Conservation (phyloP, 2,113 vertebrate species). For the Plectropomus leopardus region DNA sequence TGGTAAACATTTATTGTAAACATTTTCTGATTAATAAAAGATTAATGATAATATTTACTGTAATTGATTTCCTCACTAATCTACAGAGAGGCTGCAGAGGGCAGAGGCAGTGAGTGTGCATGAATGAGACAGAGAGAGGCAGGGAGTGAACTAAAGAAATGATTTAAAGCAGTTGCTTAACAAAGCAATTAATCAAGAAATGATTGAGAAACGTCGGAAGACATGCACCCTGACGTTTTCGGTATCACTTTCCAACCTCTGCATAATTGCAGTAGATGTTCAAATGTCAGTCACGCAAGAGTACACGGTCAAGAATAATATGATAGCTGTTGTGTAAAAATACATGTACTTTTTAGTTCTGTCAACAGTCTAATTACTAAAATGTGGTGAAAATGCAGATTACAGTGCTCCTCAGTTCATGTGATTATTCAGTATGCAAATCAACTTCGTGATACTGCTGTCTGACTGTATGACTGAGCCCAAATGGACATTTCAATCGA, state of each 20-base stretch:
- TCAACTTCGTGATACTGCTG: not conserved
- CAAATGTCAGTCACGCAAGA: not conserved
- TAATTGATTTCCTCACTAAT: not conserved
- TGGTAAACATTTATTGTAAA: not conserved
- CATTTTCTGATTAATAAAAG: no score
- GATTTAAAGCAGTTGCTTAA: not conserved
- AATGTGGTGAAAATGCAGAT: no score
- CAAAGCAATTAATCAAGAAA: not conserved
- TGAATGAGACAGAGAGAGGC: not conserved
- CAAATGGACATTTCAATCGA: not conserved
- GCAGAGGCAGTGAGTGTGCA: not conserved
- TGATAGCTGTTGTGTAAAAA: not conserved
- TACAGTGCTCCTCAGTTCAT: no score
- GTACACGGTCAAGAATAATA: not conserved
- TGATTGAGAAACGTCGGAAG: not conserved
- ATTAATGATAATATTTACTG: no score
- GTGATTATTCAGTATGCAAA: not conserved
- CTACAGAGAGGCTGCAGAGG: not conserved
- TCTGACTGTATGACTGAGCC: not conserved
- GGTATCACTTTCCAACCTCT: not conserved
- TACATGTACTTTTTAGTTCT: not conserved
- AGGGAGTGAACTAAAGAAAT: not conserved
- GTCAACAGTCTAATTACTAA: no score
- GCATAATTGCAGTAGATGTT: not conserved
- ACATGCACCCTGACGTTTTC: not conserved